A percentile compares a stretch with the other conserved stretches of the same genome.
phyloP scores from a whole-genome alignment of 2,888 invertebrate genomes.

The Amphipyra tragopoginis region DNA sequence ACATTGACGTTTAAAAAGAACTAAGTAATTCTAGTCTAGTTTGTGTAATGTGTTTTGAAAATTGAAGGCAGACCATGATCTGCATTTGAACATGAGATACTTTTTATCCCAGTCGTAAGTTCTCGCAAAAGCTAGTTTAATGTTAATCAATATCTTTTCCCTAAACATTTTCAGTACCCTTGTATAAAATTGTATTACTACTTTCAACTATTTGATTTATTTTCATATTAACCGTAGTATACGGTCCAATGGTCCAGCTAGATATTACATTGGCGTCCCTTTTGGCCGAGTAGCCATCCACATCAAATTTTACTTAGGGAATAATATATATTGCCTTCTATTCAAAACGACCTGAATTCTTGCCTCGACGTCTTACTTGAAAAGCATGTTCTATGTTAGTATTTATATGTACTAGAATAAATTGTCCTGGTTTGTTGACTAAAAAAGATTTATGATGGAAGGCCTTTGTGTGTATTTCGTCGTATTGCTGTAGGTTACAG shows the following conservation, averaged over 20 bases:
- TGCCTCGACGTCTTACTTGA: background rate
- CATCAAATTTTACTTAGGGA: constrained; percentile 7
- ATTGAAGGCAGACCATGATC: too few species aligned
- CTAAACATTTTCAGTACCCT: too few species aligned
- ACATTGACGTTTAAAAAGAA: too few species aligned
- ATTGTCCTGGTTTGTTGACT: constrained; percentile 1
- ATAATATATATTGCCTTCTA: constrained; percentile 7
- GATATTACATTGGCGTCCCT: background rate
- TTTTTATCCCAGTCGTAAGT: too few species aligned
- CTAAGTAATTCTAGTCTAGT: too few species aligned
- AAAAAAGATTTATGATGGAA: constrained; percentile 7
- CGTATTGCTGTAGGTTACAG: too few species aligned
- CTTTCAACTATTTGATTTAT: constrained; percentile 4
- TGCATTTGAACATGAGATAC: too few species aligned
- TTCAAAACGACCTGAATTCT: constrained; percentile 1
- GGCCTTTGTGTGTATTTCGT: background rate
- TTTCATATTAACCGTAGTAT: background rate
- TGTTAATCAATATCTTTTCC: too few species aligned
- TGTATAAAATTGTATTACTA: background rate
- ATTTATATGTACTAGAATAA: background rate
- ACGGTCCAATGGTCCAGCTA: too few species aligned
- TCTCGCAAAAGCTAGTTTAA: too few species aligned
- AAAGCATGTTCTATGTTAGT: background rate
- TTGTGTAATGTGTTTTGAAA: too few species aligned
- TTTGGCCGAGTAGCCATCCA: background rate